Base-by-base conservation (phyloP, 2,113 vertebrate genomes). In the Falcunculus frontatus region DNA sequence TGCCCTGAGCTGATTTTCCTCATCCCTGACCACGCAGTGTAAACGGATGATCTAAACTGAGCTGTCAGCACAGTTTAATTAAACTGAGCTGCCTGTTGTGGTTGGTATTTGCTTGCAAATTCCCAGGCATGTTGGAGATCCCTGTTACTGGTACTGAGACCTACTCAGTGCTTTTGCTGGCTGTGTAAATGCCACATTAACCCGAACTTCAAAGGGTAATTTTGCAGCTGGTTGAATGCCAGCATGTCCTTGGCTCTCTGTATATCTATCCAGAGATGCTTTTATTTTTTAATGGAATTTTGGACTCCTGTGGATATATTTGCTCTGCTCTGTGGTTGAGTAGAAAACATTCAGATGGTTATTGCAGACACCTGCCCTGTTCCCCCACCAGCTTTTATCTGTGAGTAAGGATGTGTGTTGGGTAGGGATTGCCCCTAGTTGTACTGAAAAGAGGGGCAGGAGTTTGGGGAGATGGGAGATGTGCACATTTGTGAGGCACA, bases 1-100 rank as follows among this genome's bases (percentile, higher is more conserved):
- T 84, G 85, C 76, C 88, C 41, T 33, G 32, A 81, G 74, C 60
- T 78, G 73, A 72, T 91, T 92, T 91, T 89, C 79, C 79, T 96
- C 82, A 41, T 77, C 57, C 44, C 47, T 68, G 29, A n/a, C 84
- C 75, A 46, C 13, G 9, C 39, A 47, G 2, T 30, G 68, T 83
- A 82, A 87, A 77, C 8, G 1, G 7, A 74, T 86, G 64, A 78
- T 64, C 60, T 84, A 42, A 90, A 84, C 37, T 27, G 59, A 90
- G 72, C 85, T 94, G 90, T 96, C 92, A 87, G 92, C 93, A 75
- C 64, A 35, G 72, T 80, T 90, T 86, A 62, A 83, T 96, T 62
- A 65, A 83, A 19, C 79, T 35, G 79, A 78, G 73, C 64, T 86
- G 89, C 70, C 46, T 74, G 32, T 26, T n/a, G 32, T 63, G 74